Evolutionary conservation across 2,797 vertebrate species (phyloP), one percentile per base, ranked within the genome.

Genomic region (Anabas testudineus): DNA sequence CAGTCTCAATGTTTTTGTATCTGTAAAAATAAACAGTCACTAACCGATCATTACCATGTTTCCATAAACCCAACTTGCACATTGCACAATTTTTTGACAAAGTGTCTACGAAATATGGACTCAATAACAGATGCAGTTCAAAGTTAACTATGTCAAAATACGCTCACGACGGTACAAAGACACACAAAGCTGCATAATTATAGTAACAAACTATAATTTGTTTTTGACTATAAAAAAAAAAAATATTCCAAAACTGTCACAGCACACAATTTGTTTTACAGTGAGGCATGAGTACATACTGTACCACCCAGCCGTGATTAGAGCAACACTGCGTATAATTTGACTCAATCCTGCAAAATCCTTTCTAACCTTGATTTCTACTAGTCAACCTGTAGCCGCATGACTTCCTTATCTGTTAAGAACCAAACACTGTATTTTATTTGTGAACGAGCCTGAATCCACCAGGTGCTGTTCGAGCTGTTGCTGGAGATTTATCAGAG

Each of bases 151-250:
- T 52, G 32, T 54, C 55, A 60, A 66, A 69, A 41, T 24, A 46
- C 37, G 16, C 3, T 52, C 6, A 0, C 6, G 36, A 16, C 13
- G 46, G 42, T 34, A 67, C 26, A 75, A 65, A 78, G 24, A 34
- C 42, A 53, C 22, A 47, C 34, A 60, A 62, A 66, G 63, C 30
- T 63, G 9, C 19, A 37, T 67, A 73, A 77, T 83, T 72, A 78
- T 5, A 46, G 74, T 30, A 45, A 78, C 46, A 48, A 70, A 58
- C 72, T 71, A 47, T 68, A 67, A 78, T 78, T 78, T 52, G 26
- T 39, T 15, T 47, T 37, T 22, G 0, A 57, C 55, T 56, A 5
- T 37, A 28, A 73, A 34, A 74, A 62, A 5, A 37, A 28, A 73
- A 34, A 74, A 62, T 67, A 76, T 48, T 71, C 12, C 18, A 43